phyloP scores from a whole-genome alignment of 2,113 vertebrate genomes.

The Galeopterus variegatus region DNA sequence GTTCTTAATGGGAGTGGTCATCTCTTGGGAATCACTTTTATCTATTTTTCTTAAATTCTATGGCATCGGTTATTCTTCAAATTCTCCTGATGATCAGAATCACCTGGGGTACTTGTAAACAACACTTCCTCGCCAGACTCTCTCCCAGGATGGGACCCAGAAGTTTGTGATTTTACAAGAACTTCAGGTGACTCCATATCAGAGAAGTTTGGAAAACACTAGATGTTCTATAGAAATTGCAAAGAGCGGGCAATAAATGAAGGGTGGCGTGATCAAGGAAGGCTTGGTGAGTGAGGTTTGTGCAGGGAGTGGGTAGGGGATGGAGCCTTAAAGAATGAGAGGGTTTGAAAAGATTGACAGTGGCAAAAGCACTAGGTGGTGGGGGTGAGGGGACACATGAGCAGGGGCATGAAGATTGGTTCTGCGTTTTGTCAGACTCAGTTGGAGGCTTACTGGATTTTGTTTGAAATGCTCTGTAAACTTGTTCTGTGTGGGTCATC shows the following conservation, averaged over 20 bases:
- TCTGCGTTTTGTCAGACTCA: neutral
- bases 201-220: neutral
- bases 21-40: neutral
- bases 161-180: neutral
- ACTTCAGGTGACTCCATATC: neutral
- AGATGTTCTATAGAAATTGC: neutral
- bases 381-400: accelerated
- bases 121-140: too few species aligned
- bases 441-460: neutral
- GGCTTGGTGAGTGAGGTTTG: too few species aligned
- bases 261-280: neutral
- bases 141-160: neutral
- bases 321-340: neutral
- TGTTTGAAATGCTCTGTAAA: neutral
- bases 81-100: neutral
- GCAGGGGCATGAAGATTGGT: neutral
- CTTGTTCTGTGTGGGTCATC: neutral
- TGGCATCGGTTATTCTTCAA: neutral
- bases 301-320: too few species aligned
- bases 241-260: neutral
- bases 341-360: neutral
- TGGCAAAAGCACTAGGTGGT: too few species aligned
- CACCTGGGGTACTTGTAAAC: neutral
- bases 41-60: neutral
- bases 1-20: neutral